Evolutionary conservation across 2,888 invertebrate species (phyloP).

Genomic region (Drosophila neutralis): DNA sequence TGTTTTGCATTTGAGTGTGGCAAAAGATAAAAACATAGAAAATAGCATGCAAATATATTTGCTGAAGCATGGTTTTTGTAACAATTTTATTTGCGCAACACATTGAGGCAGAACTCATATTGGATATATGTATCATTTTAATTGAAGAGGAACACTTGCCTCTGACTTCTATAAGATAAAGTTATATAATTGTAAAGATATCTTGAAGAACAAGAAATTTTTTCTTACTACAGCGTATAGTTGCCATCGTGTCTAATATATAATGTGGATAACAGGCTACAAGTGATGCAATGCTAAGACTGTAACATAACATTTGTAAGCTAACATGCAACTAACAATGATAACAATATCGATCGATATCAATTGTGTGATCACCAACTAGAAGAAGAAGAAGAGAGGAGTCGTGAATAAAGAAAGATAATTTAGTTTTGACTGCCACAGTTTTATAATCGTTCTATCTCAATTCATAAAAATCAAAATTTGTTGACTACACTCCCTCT

Average conservation of each 20-base stretch:
- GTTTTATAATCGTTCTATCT: neutral
- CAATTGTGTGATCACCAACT: too few relatives aligned
- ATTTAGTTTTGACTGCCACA: too few relatives aligned
- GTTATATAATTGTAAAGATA: neutral
- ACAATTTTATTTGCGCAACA: neutral
- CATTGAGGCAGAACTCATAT: neutral
- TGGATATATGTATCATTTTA: neutral
- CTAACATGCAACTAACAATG: too few relatives aligned
- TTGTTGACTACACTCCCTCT: accelerated
- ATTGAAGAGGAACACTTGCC: neutral
- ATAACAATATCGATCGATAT: too few relatives aligned
- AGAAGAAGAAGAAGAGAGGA: too few relatives aligned
- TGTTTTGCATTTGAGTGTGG: neutral
- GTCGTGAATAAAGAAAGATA: too few relatives aligned
- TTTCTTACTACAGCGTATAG: neutral
- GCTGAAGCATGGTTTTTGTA: neutral
- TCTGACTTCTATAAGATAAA: neutral
- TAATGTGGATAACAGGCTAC: too few relatives aligned
- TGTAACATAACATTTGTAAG: too few relatives aligned
- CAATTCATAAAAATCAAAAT: neutral
- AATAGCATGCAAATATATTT: neutral
- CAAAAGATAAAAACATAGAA: neutral
- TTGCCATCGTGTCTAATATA: too few relatives aligned
- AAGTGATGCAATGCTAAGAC: too few relatives aligned
- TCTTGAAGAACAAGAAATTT: neutral